Evolutionary conservation across 2,797 vertebrate species (phyloP).

Genomic region (Aplochiton taeniatus): DNA sequence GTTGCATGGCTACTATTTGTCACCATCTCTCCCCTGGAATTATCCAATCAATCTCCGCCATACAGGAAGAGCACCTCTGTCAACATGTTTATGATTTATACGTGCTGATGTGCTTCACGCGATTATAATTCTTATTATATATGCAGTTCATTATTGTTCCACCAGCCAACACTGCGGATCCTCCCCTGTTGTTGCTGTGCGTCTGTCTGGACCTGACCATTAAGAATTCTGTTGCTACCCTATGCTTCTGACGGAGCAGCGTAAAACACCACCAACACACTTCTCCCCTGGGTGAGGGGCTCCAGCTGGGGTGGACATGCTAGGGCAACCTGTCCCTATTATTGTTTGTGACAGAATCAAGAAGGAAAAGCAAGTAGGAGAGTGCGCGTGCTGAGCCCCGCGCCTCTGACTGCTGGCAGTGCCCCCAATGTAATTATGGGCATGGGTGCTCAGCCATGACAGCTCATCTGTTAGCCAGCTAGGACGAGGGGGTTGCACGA

Average conservation of each 20-base stretch:
- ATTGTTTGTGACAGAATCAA: slow-evolving; percentile 77
- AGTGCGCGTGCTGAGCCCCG: slow-evolving; percentile 50
- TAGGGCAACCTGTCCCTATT: slow-evolving; percentile 67
- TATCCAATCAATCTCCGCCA: neutral
- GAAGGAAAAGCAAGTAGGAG: slow-evolving; percentile 66
- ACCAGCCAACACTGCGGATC: neutral
- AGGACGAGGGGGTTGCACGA: slow-evolving; percentile 48
- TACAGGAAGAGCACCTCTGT: neutral
- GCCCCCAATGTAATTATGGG: slow-evolving; percentile 77
- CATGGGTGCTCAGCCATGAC: slow-evolving; percentile 79
- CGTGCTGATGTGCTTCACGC: neutral
- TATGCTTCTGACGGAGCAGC: neutral
- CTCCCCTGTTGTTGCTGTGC: neutral
- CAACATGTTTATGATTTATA: slow-evolving; percentile 8
- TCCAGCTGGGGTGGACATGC: slow-evolving; percentile 69
- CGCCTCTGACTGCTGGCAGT: slow-evolving; percentile 65
- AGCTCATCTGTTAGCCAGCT: slow-evolving; percentile 78
- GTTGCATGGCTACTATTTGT: neutral
- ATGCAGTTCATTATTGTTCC: neutral
- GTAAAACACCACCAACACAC: slow-evolving; percentile 1
- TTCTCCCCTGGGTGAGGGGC: slow-evolving; percentile 5
- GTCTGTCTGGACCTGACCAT: neutral
- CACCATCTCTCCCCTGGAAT: slow-evolving; percentile 7
- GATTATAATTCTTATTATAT: neutral
- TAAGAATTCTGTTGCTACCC: neutral